These are phyloP conservation scores for Frieseomelitta varia DNA, from an alignment of 1,140 invertebrate genomes.

Conservation along the genomic window DNA sequence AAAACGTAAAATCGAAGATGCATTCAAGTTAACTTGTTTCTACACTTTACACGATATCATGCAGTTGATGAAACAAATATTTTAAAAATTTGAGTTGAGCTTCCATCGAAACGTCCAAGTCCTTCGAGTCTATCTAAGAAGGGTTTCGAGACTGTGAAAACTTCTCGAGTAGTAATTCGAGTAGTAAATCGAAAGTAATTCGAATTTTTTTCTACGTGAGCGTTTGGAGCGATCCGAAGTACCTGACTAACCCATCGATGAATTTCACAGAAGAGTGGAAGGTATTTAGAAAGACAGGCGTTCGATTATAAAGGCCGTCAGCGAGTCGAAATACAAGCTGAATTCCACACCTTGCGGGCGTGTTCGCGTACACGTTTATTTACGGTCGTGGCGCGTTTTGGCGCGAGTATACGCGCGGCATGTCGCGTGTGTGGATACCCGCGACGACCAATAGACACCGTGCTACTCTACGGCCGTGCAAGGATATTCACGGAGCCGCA, in stretches of 20 bases:
- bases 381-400: conserved; percentile 55
- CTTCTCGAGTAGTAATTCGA: too few relatives aligned
- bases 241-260: neutral
- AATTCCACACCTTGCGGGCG: conserved; percentile 31
- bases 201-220: too few relatives aligned
- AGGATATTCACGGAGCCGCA: conserved; percentile 63
- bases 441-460: conserved; percentile 56
- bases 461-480: conserved; percentile 20
- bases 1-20: too few relatives aligned
- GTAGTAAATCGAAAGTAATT: too few relatives aligned
- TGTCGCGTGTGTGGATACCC: conserved; percentile 42
- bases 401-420: conserved; percentile 43
- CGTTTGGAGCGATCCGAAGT: too few relatives aligned
- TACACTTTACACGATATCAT: too few relatives aligned
- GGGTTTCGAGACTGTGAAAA: too few relatives aligned
- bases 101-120: too few relatives aligned
- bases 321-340: conserved; percentile 6
- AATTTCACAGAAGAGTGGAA: neutral
- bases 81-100: too few relatives aligned
- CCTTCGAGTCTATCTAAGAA: too few relatives aligned
- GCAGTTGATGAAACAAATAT: too few relatives aligned
- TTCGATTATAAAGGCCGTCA: neutral
- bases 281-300: neutral
- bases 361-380: conserved; percentile 37
- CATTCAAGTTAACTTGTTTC: too few relatives aligned